Base-by-base conservation (phyloP, 2,888 invertebrate genomes). In the Heliconius erato region DNA sequence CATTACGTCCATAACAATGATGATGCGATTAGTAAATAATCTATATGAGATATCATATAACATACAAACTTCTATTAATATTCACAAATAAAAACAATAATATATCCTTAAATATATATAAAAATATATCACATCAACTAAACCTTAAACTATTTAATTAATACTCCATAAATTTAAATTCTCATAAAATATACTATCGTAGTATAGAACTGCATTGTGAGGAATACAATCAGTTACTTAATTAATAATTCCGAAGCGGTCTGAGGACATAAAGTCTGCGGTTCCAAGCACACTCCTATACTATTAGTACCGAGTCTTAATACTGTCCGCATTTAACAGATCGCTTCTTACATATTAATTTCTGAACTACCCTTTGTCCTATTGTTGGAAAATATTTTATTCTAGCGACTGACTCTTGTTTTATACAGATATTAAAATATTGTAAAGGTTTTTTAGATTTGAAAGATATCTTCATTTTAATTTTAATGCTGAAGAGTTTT, bases 231-330 rank as follows among this genome's bases (percentile, higher is more conserved):
- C 93, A 94, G 95, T 93, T 90, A 89, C 92, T 94, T 93, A 94
- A 94, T 95, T 95, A 95, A 94, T 95, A 95, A 95, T 95, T 95
- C 95, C 94, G 93, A 94, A 94, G 92, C 88, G 89, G 92, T 93
- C 94, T 91, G 90, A 91, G 92, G 92, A 93, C 93, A 91, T 94
- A 94, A 94, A 94, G 94, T 93, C 94, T 94, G 94, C 92, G 94
- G 94, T 91, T 85, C 82, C 85, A 85, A 87, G 85, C 89, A 89
- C 87, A 86, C 87, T 88, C 87, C 91, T 90, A 89, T 87, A 86
- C 92, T 90, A 93, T 94, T 93, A 94, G 92, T 91, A 91, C 91
- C 89, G 90, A 91, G 92, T 94, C 93, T 93, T 94, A 94, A 93
- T 94, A 93, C 92, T 93, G 91, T 91, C 93, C 93, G 93, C 93